Percentiles rank a stretch among this genome's conserved stretches.
Conservation (phyloP, 2,888 invertebrate genomes). For the Incurvaria masculella region DNA sequence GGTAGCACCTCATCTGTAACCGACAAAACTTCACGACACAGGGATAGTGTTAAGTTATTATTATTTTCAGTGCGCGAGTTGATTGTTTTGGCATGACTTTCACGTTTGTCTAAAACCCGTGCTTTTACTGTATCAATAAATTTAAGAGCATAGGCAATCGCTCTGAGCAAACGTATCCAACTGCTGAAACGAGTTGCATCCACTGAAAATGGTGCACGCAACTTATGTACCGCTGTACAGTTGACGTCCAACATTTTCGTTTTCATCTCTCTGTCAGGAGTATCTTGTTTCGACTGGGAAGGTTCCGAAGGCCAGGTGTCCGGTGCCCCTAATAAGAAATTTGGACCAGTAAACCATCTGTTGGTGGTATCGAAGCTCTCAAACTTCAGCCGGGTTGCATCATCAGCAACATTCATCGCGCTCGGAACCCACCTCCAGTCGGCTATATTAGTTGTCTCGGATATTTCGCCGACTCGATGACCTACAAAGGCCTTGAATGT, state of each 20-base stretch:
- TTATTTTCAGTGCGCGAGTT: too few relatives aligned
- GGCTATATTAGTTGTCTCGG: constrained; percentile 13
- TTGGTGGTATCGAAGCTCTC: constrained; percentile 6
- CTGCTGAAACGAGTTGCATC: constrained; percentile 1
- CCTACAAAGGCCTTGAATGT: constrained; percentile 10
- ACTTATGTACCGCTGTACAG: background rate
- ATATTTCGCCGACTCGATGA: constrained; percentile 17
- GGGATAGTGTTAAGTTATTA: too few relatives aligned
- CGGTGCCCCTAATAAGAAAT: background rate
- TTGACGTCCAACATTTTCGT: background rate
- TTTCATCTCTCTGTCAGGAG: background rate
- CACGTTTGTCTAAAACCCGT: too few relatives aligned
- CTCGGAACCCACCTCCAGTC: constrained; percentile 15
- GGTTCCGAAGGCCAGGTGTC: constrained; percentile 3
- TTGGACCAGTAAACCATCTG: background rate
- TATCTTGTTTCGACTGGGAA: background rate
- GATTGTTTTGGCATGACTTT: too few relatives aligned
- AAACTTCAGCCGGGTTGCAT: background rate
- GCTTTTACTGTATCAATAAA: too few relatives aligned
- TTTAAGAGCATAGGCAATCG: too few relatives aligned
- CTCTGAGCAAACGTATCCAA: constrained; percentile 5
- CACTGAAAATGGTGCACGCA: background rate
- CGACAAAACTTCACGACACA: too few relatives aligned
- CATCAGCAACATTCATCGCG: constrained; percentile 17
- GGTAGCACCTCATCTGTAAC: too few relatives aligned